A percentile compares a stretch with the other conserved stretches of the same genome.
Evolutionary conservation across 2,888 invertebrate genomes (phyloP).

Genomic region (Machimus atricapillus): DNA sequence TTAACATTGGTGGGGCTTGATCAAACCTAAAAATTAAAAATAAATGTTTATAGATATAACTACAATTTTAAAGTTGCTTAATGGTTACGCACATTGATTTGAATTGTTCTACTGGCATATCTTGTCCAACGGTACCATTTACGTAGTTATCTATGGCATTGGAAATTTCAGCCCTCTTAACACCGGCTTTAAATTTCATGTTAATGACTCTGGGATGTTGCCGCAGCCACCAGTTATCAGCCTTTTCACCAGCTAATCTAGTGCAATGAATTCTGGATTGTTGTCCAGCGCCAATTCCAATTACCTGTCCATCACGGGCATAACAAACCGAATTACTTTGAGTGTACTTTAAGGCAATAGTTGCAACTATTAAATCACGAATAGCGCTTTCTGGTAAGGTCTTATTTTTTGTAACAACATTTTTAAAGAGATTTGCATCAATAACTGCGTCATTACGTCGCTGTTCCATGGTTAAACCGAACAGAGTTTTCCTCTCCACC

Average conservation of each 20-base stretch:
- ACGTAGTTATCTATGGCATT: conserved; percentile 97
- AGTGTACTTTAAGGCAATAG: conserved; percentile 95
- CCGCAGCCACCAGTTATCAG: conserved; percentile 97
- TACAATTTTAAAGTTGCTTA: not conserved
- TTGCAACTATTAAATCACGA: conserved; percentile 92
- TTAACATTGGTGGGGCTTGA: conserved; percentile 74
- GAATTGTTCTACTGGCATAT: conserved; percentile 81
- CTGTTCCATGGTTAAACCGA: conserved; percentile 86
- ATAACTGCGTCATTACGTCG: conserved; percentile 89
- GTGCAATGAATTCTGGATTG: conserved; percentile 99
- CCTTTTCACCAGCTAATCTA: conserved; percentile 94
- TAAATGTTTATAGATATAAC: not conserved
- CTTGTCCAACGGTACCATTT: conserved; percentile 87
- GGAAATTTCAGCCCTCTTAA: conserved; percentile 89
- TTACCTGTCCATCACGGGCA: conserved; percentile 81
- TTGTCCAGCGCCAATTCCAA: conserved; percentile 99
- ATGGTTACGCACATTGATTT: conserved; percentile 73
- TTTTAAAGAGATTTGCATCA: conserved; percentile 76
- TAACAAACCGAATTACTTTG: conserved; percentile 99
- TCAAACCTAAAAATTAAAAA: conserved; percentile 54
- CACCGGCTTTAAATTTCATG: conserved; percentile 85
- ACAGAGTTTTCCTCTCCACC: conserved; percentile 83
- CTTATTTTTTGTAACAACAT: conserved; percentile 78
- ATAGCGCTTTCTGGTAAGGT: conserved; percentile 75
- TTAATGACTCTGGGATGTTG: conserved; percentile 85